Percentiles rank a stretch among this genome's conserved stretches.
These are phyloP conservation scores for Dynastes maya DNA, from an alignment of 2,888 invertebrate species.

Conservation along the genomic window DNA sequence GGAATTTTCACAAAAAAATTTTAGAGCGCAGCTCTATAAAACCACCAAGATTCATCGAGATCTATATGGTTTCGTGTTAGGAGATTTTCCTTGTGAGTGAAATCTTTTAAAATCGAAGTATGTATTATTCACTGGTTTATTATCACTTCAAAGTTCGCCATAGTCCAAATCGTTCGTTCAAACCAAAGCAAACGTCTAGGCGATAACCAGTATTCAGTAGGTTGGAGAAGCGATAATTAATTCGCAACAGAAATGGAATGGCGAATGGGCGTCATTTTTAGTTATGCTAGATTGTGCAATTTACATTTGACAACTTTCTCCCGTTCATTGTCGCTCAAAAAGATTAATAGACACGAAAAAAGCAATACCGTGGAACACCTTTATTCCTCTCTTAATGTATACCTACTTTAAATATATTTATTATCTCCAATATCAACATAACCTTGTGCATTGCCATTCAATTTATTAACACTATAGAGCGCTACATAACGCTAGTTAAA, in stretches of 20 bases:
- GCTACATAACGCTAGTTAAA: neutral
- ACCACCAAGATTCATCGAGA: too few species aligned
- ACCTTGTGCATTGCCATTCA: constrained; percentile 7
- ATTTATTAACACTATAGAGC: constrained; percentile 25
- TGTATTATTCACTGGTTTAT: neutral
- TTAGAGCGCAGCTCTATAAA: too few species aligned
- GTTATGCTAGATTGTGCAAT: neutral
- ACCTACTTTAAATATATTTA: neutral
- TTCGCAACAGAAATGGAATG: neutral
- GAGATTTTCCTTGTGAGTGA: too few species aligned
- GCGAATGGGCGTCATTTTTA: neutral
- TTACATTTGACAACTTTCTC: neutral
- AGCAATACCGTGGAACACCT: neutral
- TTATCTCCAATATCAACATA: constrained; percentile 20
- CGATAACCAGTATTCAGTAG: constrained; percentile 5
- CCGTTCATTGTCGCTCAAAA: neutral
- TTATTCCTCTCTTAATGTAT: neutral
- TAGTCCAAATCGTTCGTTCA: constrained; percentile 2
- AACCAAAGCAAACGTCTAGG: constrained; percentile 9
- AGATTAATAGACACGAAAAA: neutral
- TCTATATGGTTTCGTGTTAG: too few species aligned
- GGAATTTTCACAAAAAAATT: too few species aligned
- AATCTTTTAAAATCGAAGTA: neutral
- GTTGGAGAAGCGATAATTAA: neutral
- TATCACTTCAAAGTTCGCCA: neutral